Evolutionary conservation across 2,888 invertebrate genomes (phyloP).

Genomic region (Harpalus rubripes): DNA sequence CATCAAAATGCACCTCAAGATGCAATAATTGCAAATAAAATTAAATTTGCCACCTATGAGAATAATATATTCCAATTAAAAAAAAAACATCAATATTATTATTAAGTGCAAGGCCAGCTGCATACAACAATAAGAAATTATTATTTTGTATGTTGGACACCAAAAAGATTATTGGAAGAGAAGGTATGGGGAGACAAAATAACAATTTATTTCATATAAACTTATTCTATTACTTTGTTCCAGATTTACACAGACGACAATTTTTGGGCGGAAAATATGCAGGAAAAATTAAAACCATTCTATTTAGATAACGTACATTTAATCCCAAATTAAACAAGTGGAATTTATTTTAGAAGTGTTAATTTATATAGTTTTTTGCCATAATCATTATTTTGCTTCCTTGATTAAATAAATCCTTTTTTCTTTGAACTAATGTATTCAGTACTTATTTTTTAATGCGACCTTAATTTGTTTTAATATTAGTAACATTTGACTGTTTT

Average conservation of each 20-base stretch:
- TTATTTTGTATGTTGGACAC: slow-evolving; percentile 70
- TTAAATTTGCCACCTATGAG: background rate
- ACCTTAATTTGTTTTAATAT: too few species aligned
- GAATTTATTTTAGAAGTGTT: too few species aligned
- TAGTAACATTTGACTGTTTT: too few species aligned
- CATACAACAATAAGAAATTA: slow-evolving; percentile 69
- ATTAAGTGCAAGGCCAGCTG: slow-evolving; percentile 70
- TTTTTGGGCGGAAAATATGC: background rate
- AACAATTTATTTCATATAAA: slow-evolving; percentile 2
- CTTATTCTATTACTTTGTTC: background rate
- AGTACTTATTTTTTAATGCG: too few species aligned
- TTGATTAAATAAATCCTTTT: too few species aligned
- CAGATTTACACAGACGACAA: background rate
- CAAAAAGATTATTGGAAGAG: slow-evolving; percentile 65
- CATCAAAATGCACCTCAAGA: background rate
- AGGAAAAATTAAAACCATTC: background rate
- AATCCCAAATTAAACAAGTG: too few species aligned
- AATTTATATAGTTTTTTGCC: too few species aligned
- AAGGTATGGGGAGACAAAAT: background rate
- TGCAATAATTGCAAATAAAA: too few species aligned
- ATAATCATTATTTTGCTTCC: too few species aligned
- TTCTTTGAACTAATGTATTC: too few species aligned
- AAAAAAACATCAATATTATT: slow-evolving; percentile 67
- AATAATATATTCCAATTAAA: slow-evolving; percentile 65
- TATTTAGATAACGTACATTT: too few species aligned